These are phyloP conservation scores for Kryptolebias ocellatus DNA, from an alignment of 2,797 vertebrate species.

Conservation along the genomic window DNA sequence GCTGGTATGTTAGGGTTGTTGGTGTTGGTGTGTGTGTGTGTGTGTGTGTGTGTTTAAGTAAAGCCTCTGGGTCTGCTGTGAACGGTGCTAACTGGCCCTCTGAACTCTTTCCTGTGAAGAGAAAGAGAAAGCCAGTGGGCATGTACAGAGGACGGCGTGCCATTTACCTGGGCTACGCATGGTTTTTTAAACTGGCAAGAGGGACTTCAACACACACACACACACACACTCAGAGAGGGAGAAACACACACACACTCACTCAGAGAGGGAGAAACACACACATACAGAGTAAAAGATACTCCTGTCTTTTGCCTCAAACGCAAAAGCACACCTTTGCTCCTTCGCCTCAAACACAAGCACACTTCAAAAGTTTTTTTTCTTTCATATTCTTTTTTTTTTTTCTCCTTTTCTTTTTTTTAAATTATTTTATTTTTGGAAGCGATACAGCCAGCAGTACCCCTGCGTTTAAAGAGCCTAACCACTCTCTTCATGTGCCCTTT, in stretches of 20 bases:
- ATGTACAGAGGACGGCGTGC: slow-evolving; percentile 82
- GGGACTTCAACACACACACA: slow-evolving; percentile 54
- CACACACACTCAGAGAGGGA: neutral
- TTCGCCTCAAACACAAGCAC: slow-evolving; percentile 76
- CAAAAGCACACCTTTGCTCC: slow-evolving; percentile 79
- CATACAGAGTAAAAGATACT: slow-evolving; percentile 46
- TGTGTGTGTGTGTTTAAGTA: slow-evolving; percentile 35
- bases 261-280: slow-evolving; percentile 23
- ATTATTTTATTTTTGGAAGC: slow-evolving; percentile 77
- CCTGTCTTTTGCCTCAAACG: slow-evolving; percentile 77
- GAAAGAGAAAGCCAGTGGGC: slow-evolving; percentile 79
- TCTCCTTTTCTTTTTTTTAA: slow-evolving; percentile 25
- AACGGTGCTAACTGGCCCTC: slow-evolving; percentile 79
- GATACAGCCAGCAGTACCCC: slow-evolving; percentile 62
- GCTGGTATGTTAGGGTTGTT: slow-evolving; percentile 19
- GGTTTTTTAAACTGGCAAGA: slow-evolving; percentile 75
- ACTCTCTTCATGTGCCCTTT: slow-evolving; percentile 72
- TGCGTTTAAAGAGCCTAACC: slow-evolving; percentile 72
- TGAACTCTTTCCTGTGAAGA: slow-evolving; percentile 81
- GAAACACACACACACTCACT: slow-evolving; percentile 33
- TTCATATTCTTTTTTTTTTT: slow-evolving; percentile 8
- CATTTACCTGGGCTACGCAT: slow-evolving; percentile 82
- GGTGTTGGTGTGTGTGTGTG: slow-evolving; percentile 33
- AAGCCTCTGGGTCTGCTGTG: slow-evolving; percentile 69
- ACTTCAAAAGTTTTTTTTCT: slow-evolving; percentile 73